Base-by-base conservation (phyloP, 2,888 invertebrate species). In the Hydraecia micacea region DNA sequence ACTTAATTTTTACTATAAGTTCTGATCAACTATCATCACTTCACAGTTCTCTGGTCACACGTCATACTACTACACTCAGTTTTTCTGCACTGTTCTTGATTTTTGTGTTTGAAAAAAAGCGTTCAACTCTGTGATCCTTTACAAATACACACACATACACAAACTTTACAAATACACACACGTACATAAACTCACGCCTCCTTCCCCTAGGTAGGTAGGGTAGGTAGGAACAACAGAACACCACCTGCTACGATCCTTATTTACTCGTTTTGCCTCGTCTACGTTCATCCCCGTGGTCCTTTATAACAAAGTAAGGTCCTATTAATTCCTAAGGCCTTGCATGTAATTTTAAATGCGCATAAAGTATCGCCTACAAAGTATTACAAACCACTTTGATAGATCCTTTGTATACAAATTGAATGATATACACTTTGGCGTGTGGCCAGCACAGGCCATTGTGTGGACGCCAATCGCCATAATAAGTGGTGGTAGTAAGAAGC, bases 351-450 rank as follows among this genome's bases (percentile, higher is more conserved):
- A 73, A 32, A 85, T 75, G 71, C 39, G 49, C 81, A 73, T 80
- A 71, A 32, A 73, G 62, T 66, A 55, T 60, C 42, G 25, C 60
- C 13, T 73, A 79, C 75, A 68, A 68, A 60, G 62, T 66, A 55
- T 60, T 73, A 79, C 75, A 68, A 68, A 65, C 65, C 49, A 55
- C 32, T 80, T 58, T 60, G 18, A 49, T 32, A 67, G 49, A 58
- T 65, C 84, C 65, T 79, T 86, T 85, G 84, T 86, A 76, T 86
- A 86, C 84, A 76, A 86, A 85, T 75, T 42, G 55, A 70, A 58
- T 79, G 72, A 62, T 75, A 62, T 63, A 65, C 21, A n/a, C 7
- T n/a, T 86, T 85, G 84, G 84, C 84, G 80, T 49, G 76, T 42
- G 62, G 80, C 85, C 85, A 85, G 73, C 78, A n/a, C 39, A 5